phyloP scores from a whole-genome alignment of 2,888 invertebrate species.

The Cinara cedri region DNA sequence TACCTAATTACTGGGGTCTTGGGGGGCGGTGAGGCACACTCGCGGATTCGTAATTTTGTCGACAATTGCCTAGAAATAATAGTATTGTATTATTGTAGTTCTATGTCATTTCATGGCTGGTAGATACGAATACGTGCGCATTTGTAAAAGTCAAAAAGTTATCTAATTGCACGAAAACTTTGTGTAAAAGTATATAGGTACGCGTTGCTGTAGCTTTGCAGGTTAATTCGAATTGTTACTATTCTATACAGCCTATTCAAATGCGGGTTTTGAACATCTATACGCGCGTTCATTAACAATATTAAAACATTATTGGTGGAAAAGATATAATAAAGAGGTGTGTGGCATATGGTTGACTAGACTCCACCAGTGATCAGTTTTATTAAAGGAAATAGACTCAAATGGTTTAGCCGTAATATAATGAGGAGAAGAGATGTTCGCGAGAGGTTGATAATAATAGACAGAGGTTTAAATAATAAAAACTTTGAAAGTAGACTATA shows the following conservation, averaged over 20 bases:
- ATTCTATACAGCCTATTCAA: not conserved
- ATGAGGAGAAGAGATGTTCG: no score
- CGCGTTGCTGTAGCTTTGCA: not conserved
- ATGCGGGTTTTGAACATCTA: not conserved
- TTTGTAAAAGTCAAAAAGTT: slow-evolving; percentile 26
- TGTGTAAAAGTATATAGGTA: not conserved
- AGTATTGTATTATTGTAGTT: not conserved
- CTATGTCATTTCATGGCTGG: slow-evolving; percentile 22
- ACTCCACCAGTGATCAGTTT: no score
- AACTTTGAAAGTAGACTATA: no score
- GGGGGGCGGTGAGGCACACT: not conserved
- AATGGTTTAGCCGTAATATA: no score
- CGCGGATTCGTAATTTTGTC: slow-evolving; percentile 1
- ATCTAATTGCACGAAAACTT: slow-evolving; percentile 32
- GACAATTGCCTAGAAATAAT: not conserved
- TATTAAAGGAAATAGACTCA: no score
- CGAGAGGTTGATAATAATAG: no score
- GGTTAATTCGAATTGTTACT: not conserved
- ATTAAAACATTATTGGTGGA: no score
- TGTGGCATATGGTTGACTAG: no score
- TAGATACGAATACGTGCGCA: not conserved
- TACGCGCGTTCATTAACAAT: no score
- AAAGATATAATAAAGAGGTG: no score
- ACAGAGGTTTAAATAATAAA: no score
- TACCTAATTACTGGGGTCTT: not conserved